phyloP scores from a whole-genome alignment of 2,797 vertebrate species.

The Poecilia wingei region DNA sequence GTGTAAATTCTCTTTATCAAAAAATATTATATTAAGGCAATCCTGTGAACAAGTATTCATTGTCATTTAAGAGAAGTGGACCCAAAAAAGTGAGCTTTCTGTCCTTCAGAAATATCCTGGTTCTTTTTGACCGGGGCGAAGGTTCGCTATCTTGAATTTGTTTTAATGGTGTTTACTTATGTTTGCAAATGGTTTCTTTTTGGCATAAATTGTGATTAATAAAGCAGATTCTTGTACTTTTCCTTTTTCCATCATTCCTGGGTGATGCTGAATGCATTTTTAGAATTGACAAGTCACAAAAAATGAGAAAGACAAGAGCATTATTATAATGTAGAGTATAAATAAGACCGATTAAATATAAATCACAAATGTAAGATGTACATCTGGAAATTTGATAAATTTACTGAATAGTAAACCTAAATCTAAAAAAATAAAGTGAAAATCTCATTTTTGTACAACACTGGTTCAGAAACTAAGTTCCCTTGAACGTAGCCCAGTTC shows the following conservation, averaged over 20 bases:
- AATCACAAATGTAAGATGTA: neutral
- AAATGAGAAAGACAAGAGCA: neutral
- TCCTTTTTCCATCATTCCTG: constrained; percentile 1
- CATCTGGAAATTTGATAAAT: neutral
- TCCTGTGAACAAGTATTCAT: neutral
- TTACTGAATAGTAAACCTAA: neutral
- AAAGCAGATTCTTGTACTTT: constrained; percentile 35
- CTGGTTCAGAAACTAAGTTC: neutral
- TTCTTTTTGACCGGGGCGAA: neutral
- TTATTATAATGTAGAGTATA: neutral
- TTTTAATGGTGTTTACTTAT: neutral
- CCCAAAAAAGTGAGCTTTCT: neutral
- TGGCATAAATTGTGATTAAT: neutral
- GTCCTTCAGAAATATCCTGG: no score
- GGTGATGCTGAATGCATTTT: neutral
- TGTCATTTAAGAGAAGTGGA: neutral
- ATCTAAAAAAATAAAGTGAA: neutral
- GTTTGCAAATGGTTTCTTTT: neutral
- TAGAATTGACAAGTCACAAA: neutral
- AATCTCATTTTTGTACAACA: neutral
- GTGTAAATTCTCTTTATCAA: neutral
- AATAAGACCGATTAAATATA: no score
- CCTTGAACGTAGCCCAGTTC: neutral
- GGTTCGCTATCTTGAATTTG: neutral
- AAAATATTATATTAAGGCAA: neutral